Base-by-base conservation (phyloP, 2,113 vertebrate species). In the Acanthochromis polyacanthus region DNA sequence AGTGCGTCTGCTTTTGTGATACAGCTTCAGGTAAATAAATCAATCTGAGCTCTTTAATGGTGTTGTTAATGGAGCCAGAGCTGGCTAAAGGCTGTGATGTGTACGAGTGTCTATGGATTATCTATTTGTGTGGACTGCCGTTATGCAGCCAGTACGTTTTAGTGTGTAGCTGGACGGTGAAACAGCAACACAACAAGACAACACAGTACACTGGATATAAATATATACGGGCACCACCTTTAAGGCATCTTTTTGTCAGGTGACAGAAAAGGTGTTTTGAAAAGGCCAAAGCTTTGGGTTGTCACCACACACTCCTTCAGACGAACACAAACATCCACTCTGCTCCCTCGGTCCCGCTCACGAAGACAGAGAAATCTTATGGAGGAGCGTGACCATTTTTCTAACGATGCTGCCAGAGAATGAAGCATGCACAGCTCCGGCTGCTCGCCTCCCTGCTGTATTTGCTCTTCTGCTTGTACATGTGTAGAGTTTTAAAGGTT, bases 21-120 rank as follows among this genome's bases (percentile, higher is more conserved):
- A 17, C 12, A 19, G 48, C 45, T 15, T 70, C 0, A 59, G 48
- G 64, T 77, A 67, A 63, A 87, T 78, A 73, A 86, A 76, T 89
- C 84, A 80, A 61, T 50, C 0, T 0, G 5, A 22, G 19, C 17
- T 30, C 58, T 65, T 20, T 68, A 63, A 76, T 71, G 56, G 67
- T 19, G 1, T 14, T 46, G 57, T 80, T 78, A 73, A 84, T 82
- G 60, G 59, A 45, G 22, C 65, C 25, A 12, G 65, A 22, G 40
- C 72, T 69, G 36, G 69, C 63, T n/a, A 23, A 61, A 52, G 71
- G 74, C 67, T 74, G 66, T 43, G 55, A 75, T 77, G 72, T 74
- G n/a, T 60, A 8, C 46, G 32, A 62, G 20, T 83, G 67, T 57
- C 51, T n/a, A 15, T 25, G 51, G 71, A 45, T 81, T 70, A 59